Evolutionary conservation across 2,888 invertebrate species (phyloP).

Genomic region (Rhabditophanes sp.): DNA sequence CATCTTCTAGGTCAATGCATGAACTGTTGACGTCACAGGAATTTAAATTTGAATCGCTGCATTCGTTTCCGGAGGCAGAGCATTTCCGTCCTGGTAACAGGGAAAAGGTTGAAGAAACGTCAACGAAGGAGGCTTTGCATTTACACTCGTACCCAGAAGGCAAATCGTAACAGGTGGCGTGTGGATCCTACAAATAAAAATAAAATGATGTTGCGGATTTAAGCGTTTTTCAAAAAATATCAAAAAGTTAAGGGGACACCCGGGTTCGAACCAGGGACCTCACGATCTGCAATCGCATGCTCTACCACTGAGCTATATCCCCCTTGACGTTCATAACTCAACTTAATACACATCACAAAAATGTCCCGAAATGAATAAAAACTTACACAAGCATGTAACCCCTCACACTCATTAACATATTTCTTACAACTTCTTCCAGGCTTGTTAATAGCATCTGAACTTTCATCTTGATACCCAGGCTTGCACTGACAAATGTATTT

Average conservation of each 20-base stretch:
- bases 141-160: slow-evolving; percentile 34
- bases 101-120: slow-evolving; percentile 26
- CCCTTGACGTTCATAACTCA: too few relatives aligned
- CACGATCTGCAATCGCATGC: too few relatives aligned
- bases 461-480: slow-evolving; percentile 19
- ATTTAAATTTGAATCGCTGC: slow-evolving; percentile 21
- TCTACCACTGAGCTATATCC: too few relatives aligned
- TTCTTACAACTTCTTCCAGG: slow-evolving; percentile 29
- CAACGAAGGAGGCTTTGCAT: slow-evolving; percentile 27
- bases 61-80: slow-evolving; percentile 25
- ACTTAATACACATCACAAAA: too few relatives aligned
- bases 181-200: too few relatives aligned
- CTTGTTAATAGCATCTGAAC: slow-evolving; percentile 21
- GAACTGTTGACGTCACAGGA: slow-evolving; percentile 30
- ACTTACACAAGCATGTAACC: too few relatives aligned
- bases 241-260: too few relatives aligned
- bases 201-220: too few relatives aligned
- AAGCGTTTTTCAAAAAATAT: too few relatives aligned
- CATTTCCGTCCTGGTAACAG: slow-evolving; percentile 39
- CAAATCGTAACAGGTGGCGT: slow-evolving; percentile 42
- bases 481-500: slow-evolving; percentile 24
- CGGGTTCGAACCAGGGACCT: too few relatives aligned
- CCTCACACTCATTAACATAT: too few relatives aligned
- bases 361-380: slow-evolving; percentile 4
- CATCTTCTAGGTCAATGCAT: slow-evolving; percentile 23